These are phyloP conservation scores for Xenops minutus DNA, from an alignment of 2,797 vertebrate species.

Conservation along the genomic window DNA sequence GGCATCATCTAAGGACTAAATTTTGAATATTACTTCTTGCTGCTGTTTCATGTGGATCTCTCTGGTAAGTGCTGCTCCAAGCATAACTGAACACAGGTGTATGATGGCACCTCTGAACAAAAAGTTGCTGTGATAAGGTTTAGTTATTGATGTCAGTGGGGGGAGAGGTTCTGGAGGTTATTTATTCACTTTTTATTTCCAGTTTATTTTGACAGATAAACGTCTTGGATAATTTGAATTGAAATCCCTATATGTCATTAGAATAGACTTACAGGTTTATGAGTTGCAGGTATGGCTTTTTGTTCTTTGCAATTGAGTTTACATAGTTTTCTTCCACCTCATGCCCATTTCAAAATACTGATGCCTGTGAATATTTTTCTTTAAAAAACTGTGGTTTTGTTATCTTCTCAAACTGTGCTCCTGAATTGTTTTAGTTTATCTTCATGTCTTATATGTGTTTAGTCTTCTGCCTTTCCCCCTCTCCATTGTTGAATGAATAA, in stretches of 20 bases:
- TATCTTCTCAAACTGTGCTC: neutral
- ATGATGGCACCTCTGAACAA: neutral
- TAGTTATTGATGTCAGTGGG: neutral
- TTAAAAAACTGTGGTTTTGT: neutral
- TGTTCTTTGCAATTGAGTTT: neutral
- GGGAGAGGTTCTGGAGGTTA: neutral
- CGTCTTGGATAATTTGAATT: neutral
- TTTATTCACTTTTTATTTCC: neutral
- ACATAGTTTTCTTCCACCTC: neutral
- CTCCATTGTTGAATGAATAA: slow-evolving; percentile 38
- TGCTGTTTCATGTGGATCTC: neutral
- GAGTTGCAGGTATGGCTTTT: neutral
- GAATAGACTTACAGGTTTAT: neutral
- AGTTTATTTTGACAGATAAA: neutral
- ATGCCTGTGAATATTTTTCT: neutral
- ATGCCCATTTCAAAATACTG: neutral
- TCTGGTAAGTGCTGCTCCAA: neutral
- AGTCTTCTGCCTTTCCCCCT: neutral
- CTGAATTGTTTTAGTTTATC: neutral
- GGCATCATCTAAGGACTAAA: neutral
- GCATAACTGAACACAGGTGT: neutral
- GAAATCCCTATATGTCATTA: neutral
- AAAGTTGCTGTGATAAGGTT: neutral
- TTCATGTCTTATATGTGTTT: neutral
- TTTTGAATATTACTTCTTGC: neutral